These are phyloP conservation scores for Scaptomyza montana DNA, from an alignment of 1,140 invertebrate genomes.

Conservation along the genomic window DNA sequence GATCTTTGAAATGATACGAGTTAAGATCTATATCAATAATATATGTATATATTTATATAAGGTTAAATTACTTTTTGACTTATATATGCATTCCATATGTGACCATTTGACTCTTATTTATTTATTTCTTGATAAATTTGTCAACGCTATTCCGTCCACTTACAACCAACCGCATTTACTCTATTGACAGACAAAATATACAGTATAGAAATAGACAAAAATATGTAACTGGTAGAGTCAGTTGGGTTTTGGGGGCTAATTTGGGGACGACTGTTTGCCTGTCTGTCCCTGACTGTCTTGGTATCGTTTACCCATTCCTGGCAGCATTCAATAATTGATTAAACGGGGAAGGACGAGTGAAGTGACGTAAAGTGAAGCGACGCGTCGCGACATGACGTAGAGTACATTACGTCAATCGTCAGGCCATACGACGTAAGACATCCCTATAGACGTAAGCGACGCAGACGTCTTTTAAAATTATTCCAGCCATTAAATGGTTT, in stretches of 20 bases:
- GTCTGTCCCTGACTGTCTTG: slow-evolving; percentile 17
- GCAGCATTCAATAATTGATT: slow-evolving; percentile 22
- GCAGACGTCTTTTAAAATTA: slow-evolving; percentile 46
- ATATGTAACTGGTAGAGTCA: neutral
- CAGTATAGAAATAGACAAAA: no score
- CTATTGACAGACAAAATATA: no score
- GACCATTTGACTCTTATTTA: no score
- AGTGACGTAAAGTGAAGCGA: neutral
- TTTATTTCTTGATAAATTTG: no score
- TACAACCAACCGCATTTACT: no score
- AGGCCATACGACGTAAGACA: slow-evolving; percentile 5
- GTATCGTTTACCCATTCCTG: slow-evolving; percentile 8
- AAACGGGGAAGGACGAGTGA: slow-evolving; percentile 16
- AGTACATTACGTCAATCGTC: slow-evolving; percentile 13
- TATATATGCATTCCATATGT: no score
- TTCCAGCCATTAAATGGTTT: slow-evolving; percentile 32
- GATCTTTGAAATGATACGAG: no score
- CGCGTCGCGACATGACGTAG: neutral
- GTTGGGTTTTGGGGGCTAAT: neutral
- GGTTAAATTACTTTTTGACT: no score
- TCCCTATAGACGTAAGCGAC: neutral
- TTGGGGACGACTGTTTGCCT: neutral
- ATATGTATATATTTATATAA: no score
- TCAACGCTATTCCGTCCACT: no score
- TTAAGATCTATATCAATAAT: no score